phyloP scores from a whole-genome alignment of 2,797 vertebrate species.

The Chiroxiphia lanceolata region DNA sequence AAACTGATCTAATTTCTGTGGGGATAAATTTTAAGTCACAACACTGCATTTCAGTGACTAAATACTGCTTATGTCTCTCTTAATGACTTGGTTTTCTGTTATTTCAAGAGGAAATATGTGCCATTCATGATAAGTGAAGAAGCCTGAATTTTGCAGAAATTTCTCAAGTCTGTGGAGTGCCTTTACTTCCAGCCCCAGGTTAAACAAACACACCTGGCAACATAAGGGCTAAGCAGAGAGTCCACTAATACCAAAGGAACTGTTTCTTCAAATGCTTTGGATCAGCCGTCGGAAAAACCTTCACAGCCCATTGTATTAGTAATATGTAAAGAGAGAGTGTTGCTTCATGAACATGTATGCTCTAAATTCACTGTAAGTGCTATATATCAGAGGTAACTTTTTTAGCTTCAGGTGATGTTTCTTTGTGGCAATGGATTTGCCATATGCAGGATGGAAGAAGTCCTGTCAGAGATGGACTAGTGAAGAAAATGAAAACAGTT shows the following conservation, averaged over 20 bases:
- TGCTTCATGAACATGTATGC: neutral
- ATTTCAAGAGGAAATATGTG: constrained; percentile 35
- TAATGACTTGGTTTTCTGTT: constrained; percentile 29
- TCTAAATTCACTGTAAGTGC: neutral
- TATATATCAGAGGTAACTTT: neutral
- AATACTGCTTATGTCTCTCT: neutral
- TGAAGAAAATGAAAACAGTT: too few species aligned
- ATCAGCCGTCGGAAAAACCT: neutral
- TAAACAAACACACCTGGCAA: constrained; percentile 23
- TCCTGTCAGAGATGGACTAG: too few species aligned
- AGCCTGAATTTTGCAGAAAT: constrained; percentile 14
- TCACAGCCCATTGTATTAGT: neutral
- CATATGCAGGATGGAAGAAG: too few species aligned
- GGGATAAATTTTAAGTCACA: constrained; percentile 31
- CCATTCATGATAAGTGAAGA: constrained; percentile 7
- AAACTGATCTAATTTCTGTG: constrained; percentile 1
- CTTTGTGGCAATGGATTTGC: too few species aligned
- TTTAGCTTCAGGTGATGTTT: neutral
- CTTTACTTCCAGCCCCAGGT: neutral
- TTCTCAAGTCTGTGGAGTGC: neutral
- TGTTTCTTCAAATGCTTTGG: neutral
- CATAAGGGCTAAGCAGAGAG: neutral
- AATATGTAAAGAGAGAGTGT: neutral
- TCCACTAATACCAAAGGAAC: neutral
- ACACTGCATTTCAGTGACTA: constrained; percentile 14